These are phyloP conservation scores for Seira musarum DNA, from an alignment of 2,888 invertebrate genomes.

Conservation along the genomic window DNA sequence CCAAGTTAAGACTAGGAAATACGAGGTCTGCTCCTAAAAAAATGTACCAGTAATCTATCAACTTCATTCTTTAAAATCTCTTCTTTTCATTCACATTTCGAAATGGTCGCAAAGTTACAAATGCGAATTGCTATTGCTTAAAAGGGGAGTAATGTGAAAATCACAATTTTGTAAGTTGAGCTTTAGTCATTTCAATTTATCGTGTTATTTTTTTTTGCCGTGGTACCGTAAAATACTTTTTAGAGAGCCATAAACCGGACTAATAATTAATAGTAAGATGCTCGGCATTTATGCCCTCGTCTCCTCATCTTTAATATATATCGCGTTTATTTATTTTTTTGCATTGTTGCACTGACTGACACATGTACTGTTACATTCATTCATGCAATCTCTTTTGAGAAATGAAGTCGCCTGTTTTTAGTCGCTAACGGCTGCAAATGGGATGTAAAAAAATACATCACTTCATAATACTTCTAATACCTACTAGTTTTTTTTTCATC, in stretches of 20 bases:
- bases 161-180: not conserved
- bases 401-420: too few species aligned
- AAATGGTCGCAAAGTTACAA: not conserved
- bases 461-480: too few species aligned
- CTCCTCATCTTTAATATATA: constrained; percentile 1
- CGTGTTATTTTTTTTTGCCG: not conserved
- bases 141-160: not conserved
- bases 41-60: constrained; percentile 19
- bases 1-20: constrained; percentile 9
- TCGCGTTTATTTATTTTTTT: constrained; percentile 27
- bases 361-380: not conserved
- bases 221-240: constrained; percentile 25
- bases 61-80: constrained; percentile 20
- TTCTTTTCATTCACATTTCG: not conserved
- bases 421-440: too few species aligned
- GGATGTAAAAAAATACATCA: too few species aligned
- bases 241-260: constrained; percentile 45
- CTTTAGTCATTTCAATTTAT: not conserved
- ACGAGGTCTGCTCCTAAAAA: not conserved
- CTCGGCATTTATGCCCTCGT: constrained; percentile 37
- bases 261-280: constrained; percentile 42
- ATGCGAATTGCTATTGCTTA: not conserved
- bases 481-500: too few species aligned
- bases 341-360: not conserved
- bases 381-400: too few species aligned